Evolutionary conservation across 1,140 invertebrate species (phyloP).

Genomic region (Bombus terrestris): DNA sequence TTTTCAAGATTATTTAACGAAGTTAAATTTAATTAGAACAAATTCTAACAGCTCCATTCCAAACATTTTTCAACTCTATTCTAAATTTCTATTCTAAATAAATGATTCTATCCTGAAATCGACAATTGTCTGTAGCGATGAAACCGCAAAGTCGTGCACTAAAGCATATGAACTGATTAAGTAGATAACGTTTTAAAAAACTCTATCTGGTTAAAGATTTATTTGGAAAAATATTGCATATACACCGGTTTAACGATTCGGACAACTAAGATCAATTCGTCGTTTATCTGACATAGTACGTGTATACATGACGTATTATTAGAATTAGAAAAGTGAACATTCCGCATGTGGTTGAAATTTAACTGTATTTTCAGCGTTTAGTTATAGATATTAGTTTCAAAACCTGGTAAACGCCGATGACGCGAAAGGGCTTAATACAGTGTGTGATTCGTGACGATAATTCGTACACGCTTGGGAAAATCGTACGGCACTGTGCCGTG

Average conservation of each 20-base stretch:
- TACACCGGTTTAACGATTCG: neutral
- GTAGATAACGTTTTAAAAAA: neutral
- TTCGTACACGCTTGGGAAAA: slow-evolving; percentile 38
- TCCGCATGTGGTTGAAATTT: neutral
- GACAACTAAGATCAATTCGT: neutral
- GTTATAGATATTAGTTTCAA: neutral
- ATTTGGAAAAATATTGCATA: neutral
- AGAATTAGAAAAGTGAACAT: neutral
- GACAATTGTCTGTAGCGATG: neutral
- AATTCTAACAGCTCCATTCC: too few species aligned
- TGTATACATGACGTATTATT: neutral
- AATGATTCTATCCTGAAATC: too few species aligned
- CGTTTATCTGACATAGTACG: too few species aligned
- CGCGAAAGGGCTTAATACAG: neutral
- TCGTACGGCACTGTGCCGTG: slow-evolving; percentile 53
- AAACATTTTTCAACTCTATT: too few species aligned
- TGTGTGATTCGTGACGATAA: neutral
- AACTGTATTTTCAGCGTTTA: neutral
- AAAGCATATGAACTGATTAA: neutral
- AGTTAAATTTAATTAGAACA: too few species aligned
- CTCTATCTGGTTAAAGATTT: neutral
- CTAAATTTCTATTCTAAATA: too few species aligned
- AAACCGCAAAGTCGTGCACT: too few species aligned
- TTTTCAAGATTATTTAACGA: neutral
- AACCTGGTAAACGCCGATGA: neutral